Conservation (phyloP, 2,113 vertebrate species). For the Phyllostomus hastatus region DNA sequence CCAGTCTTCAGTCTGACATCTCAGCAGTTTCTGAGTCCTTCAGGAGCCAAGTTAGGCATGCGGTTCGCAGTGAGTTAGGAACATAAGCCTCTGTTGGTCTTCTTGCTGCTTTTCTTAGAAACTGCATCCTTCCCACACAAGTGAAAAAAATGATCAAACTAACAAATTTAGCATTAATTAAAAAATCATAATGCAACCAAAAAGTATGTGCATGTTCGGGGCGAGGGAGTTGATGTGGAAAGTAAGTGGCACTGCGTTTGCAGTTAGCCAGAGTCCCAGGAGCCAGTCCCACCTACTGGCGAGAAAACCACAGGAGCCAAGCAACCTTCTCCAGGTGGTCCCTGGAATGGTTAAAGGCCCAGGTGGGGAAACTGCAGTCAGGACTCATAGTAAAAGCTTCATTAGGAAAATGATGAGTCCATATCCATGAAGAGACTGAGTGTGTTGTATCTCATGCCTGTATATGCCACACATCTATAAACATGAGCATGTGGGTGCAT, state of each 20-base stretch:
- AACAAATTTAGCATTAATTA: neutral
- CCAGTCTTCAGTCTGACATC: neutral
- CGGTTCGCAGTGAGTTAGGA: slow-evolving; percentile 43
- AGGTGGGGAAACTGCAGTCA: neutral
- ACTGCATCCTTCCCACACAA: neutral
- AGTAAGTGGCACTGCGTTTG: accelerated
- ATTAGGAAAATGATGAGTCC: neutral
- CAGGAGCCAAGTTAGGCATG: slow-evolving; percentile 28
- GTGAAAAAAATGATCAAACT: slow-evolving; percentile 14
- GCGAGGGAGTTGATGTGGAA: accelerated
- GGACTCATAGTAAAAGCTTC: neutral
- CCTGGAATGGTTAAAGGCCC: neutral
- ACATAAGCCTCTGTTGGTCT: slow-evolving; percentile 15
- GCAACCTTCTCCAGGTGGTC: neutral
- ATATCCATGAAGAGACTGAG: neutral
- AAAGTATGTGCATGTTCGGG: neutral
- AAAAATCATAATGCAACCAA: neutral
- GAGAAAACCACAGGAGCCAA: neutral
- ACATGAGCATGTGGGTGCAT: accelerated
- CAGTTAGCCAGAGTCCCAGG: neutral
- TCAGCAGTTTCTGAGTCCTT: slow-evolving; percentile 16
- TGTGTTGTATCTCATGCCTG: accelerated
- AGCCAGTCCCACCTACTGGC: accelerated
- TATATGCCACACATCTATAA: neutral
- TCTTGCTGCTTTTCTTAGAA: slow-evolving; percentile 43